These are phyloP conservation scores for Corvus cornix DNA, from an alignment of 2,113 vertebrate genomes.

Conservation along the genomic window DNA sequence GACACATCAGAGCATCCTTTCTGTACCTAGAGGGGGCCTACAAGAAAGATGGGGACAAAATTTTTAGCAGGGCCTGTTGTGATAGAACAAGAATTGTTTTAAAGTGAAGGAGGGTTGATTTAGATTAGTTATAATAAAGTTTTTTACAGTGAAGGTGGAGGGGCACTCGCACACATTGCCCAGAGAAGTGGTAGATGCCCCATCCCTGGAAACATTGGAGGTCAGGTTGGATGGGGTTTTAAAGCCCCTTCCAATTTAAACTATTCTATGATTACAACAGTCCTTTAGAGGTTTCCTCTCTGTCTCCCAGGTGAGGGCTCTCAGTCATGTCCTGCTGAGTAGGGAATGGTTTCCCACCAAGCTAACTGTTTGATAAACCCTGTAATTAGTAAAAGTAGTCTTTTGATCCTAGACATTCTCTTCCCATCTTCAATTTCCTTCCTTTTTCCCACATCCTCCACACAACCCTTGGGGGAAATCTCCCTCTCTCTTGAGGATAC, in stretches of 20 bases:
- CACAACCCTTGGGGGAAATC: background rate
- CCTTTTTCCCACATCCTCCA: background rate
- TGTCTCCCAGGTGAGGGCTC: background rate
- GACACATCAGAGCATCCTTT: background rate
- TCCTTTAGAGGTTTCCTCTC: background rate
- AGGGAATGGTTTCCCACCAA: background rate
- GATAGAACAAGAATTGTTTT: background rate
- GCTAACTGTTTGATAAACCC: background rate
- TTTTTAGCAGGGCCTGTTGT: background rate
- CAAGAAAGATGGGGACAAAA: background rate
- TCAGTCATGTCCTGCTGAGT: background rate
- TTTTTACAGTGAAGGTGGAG: background rate
- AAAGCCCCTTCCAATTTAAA: background rate
- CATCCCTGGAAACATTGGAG: background rate
- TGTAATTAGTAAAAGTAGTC: background rate
- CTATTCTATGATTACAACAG: background rate
- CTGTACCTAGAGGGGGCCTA: background rate
- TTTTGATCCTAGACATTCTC: background rate
- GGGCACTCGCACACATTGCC: background rate
- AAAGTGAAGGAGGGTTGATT: background rate
- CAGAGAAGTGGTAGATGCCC: background rate
- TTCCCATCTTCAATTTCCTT: background rate
- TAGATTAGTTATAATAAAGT: background rate
- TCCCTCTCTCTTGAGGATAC: background rate
- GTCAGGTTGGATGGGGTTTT: background rate